These are phyloP conservation scores for Astropecten irregularis DNA, from an alignment of 53 echinoderm and acorn worm species.

Conservation along the genomic window DNA sequence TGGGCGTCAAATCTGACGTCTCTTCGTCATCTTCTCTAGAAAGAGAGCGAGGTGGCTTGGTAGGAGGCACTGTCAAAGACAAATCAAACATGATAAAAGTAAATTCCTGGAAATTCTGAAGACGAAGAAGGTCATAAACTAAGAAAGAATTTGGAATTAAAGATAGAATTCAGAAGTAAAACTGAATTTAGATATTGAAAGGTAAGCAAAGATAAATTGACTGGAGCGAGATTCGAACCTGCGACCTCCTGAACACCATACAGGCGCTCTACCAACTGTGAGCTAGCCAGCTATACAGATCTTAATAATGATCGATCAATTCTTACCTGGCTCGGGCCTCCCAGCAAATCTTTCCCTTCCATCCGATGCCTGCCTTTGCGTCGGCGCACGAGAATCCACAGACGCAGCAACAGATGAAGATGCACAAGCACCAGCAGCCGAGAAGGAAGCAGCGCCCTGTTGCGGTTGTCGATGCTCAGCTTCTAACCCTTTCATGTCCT, in stretches of 20 bases:
- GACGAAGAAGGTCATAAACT: no score
- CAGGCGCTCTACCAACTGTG: not conserved
- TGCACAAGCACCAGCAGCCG: not conserved
- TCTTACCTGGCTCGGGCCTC: conserved; percentile 4
- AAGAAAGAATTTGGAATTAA: no score
- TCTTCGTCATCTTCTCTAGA: not conserved
- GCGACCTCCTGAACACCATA: no score
- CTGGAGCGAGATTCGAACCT: no score
- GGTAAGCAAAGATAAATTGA: no score
- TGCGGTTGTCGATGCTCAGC: not conserved
- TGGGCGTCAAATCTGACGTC: no score
- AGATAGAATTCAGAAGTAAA: no score
- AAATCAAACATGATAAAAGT: no score
- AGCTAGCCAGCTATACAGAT: no score
- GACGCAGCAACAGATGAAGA: not conserved
- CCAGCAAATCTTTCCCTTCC: conserved; percentile 5
- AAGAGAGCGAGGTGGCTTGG: conserved; percentile 22
- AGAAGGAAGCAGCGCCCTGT: conserved; percentile 21
- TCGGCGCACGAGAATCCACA: not conserved
- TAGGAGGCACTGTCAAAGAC: conserved; percentile 9
- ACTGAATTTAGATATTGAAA: not conserved
- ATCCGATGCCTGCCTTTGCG: not conserved
- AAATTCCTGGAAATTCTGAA: no score
- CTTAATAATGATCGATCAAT: no score
- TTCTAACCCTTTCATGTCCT: conserved; percentile 63